Conservation (phyloP, 2,797 vertebrate species). For the Coracias cyanogaster region DNA sequence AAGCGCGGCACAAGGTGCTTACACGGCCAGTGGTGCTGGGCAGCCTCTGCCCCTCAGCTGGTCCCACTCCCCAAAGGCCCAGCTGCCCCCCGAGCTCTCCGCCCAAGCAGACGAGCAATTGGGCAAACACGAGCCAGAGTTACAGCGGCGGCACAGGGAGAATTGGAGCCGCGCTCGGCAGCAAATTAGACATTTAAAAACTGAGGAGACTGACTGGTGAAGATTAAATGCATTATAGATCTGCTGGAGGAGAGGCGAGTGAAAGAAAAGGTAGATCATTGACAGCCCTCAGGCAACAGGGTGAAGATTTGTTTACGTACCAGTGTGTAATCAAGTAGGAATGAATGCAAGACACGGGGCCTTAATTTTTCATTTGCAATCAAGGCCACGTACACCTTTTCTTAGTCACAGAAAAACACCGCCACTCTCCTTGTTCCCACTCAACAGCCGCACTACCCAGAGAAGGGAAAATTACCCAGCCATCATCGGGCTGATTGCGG, state of each 20-base stretch:
- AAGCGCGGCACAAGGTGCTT: rapidly evolving
- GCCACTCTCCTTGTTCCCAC: not conserved
- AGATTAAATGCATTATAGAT: constrained; percentile 74
- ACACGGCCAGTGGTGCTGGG: not conserved
- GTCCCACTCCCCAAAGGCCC: not conserved
- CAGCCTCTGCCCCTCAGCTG: not conserved
- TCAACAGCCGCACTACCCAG: not conserved
- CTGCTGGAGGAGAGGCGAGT: constrained; percentile 59
- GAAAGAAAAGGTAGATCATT: constrained; percentile 49
- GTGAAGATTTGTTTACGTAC: constrained; percentile 19
- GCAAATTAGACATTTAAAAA: constrained; percentile 75
- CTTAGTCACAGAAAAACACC: constrained; percentile 41
- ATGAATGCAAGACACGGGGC: constrained; percentile 2
- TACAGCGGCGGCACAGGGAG: not conserved
- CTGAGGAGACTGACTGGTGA: constrained; percentile 45
- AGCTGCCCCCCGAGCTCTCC: rapidly evolving
- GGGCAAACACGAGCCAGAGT: not conserved
- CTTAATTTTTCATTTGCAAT: constrained; percentile 77
- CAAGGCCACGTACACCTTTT: constrained; percentile 60
- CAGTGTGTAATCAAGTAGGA: constrained; percentile 45
- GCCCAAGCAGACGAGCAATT: not conserved
- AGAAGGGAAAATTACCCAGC: constrained; percentile 57
- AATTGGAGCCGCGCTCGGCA: not conserved
- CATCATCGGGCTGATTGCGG: constrained; percentile 31
- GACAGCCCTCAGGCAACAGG: constrained; percentile 58